phyloP scores from a whole-genome alignment of 2,888 invertebrate genomes.

The Hemaris fuciformis region DNA sequence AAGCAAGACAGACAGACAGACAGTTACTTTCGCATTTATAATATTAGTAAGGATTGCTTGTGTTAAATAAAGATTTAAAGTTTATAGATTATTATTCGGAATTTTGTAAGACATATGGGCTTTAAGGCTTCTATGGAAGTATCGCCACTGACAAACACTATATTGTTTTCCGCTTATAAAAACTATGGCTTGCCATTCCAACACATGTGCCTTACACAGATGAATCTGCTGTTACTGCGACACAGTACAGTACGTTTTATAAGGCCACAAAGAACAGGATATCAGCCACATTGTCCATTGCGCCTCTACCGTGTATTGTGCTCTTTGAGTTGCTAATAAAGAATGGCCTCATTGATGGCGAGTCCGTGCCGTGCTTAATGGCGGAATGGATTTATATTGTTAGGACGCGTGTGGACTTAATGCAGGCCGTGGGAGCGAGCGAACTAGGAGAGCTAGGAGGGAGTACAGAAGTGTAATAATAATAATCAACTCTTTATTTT shows the following conservation, averaged over 20 bases:
- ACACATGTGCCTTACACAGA: background rate
- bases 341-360: background rate
- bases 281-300: constrained; percentile 24
- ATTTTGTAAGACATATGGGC: too few relatives aligned
- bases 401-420: background rate
- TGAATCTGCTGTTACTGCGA: background rate
- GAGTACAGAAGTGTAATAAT: too few relatives aligned
- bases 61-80: too few relatives aligned
- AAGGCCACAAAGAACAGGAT: constrained; percentile 19
- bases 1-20: too few relatives aligned
- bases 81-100: too few relatives aligned
- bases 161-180: too few relatives aligned
- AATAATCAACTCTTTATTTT: too few relatives aligned
- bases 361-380: constrained; percentile 19
- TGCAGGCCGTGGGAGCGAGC: background rate
- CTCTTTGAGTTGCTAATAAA: constrained; percentile 19
- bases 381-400: constrained; percentile 19
- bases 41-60: too few relatives aligned
- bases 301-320: constrained; percentile 20
- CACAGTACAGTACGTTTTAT: background rate
- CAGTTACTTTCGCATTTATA: too few relatives aligned
- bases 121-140: too few relatives aligned
- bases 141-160: too few relatives aligned
- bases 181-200: too few relatives aligned
- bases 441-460: background rate